A percentile compares a stretch with the other conserved stretches of the same genome.
phyloP scores from a whole-genome alignment of 2,113 vertebrate genomes.

The Stomatorhinus ivindoensis region DNA sequence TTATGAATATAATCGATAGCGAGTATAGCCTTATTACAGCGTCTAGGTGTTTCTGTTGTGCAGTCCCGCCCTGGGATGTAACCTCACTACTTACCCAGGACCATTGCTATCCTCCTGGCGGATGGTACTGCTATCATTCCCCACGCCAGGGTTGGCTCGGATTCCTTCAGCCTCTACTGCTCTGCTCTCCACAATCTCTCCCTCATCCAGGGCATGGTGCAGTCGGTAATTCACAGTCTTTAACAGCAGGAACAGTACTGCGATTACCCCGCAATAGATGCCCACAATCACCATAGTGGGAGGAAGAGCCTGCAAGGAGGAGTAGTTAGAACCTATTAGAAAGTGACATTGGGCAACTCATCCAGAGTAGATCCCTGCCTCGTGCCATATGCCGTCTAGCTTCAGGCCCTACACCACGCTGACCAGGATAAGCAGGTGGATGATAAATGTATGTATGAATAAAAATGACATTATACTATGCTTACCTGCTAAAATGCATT shows the following conservation, averaged over 20 bases:
- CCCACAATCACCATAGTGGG: slow-evolving; percentile 95
- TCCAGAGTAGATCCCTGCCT: not conserved
- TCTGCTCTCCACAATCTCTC: slow-evolving; percentile 84
- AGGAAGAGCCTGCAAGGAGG: slow-evolving; percentile 74
- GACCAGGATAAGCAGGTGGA: not conserved
- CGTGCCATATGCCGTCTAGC: not conserved
- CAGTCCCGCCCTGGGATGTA: not conserved
- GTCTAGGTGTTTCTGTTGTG: not conserved
- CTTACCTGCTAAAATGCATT: not conserved
- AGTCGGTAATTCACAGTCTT: slow-evolving; percentile 94
- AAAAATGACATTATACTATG: not conserved
- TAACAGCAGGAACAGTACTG: slow-evolving; percentile 85
- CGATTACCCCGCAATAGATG: slow-evolving; percentile 93
- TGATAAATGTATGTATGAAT: not conserved
- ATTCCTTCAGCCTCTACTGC: slow-evolving; percentile 67
- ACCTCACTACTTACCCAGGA: slow-evolving; percentile 72
- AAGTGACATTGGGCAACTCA: not conserved
- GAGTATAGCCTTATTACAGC: not conserved
- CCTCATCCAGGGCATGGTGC: slow-evolving; percentile 91
- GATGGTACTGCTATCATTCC: slow-evolving; percentile 55
- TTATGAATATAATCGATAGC: not conserved
- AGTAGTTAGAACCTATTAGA: not conserved
- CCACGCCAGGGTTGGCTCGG: slow-evolving; percentile 66
- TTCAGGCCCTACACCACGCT: not conserved
- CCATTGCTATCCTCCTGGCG: slow-evolving; percentile 87